Base-by-base conservation (phyloP, 2,113 vertebrate species). In the Turnix velox region DNA sequence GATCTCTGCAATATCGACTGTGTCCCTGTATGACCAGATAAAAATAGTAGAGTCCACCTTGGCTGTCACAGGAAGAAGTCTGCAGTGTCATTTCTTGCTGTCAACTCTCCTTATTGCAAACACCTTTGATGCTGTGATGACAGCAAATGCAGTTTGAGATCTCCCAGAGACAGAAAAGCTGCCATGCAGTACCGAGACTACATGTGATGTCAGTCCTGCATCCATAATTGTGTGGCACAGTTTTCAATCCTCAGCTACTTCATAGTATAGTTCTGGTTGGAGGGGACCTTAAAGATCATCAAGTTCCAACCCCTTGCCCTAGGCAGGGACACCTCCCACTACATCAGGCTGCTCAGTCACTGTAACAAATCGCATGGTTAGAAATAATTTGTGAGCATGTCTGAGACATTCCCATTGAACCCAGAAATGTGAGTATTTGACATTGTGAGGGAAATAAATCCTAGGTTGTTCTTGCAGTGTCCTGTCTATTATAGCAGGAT, bases 221-320 rank as follows among this genome's bases (percentile, higher is more conserved):
- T 31, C 33, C 5, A 7, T 27, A 82, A 46, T 35, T 42, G 9
- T 0, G 0, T 18, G n/a, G 18, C 61, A 48, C 24, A 12, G 31
- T 49, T 80, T 67, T 80, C 17, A 14, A 55, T 55, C 37, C 71
- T 74, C 9, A 43, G 19, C 10, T 68, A 15, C 28, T 55, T 54
- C 14, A 43, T 57, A n/a, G n/a, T n/a, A n/a, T n/a, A n/a, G n/a
- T n/a, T n/a, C n/a, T n/a, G n/a, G n/a, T n/a, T n/a, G n/a, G n/a
- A n/a, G n/a, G n/a, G n/a, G n/a, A n/a, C n/a, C n/a, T n/a, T n/a
- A n/a, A n/a, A n/a, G n/a, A n/a, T n/a, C n/a, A n/a, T n/a, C n/a
- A n/a, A n/a, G n/a, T n/a, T n/a, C n/a, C n/a, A n/a, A n/a, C n/a
- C n/a, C n/a, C n/a, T n/a, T n/a, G n/a, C n/a, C n/a, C n/a, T n/a